phyloP scores from a whole-genome alignment of 1,140 invertebrate species.

The Drosophila santomea region DNA sequence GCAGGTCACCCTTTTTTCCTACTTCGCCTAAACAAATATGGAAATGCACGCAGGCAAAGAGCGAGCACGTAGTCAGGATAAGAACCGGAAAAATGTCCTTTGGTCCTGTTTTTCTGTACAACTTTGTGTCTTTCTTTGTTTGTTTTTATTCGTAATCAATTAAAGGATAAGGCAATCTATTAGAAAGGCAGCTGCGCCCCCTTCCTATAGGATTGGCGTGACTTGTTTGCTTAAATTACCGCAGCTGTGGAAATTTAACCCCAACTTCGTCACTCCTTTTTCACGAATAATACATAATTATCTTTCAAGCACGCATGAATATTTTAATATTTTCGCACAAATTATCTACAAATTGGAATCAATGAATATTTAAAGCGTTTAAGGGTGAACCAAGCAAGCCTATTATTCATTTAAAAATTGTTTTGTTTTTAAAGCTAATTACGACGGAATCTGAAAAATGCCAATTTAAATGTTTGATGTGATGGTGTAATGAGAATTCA shows the following conservation, averaged over 20 bases:
- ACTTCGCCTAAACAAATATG: conserved; percentile 67
- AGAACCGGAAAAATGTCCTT: conserved; percentile 34
- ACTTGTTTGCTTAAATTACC: conserved; percentile 39
- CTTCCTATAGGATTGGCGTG: conserved; percentile 27
- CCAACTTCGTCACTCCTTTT: neutral
- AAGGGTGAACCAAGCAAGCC: too few species aligned
- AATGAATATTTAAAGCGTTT: neutral
- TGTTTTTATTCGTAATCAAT: conserved; percentile 74
- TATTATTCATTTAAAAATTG: too few species aligned
- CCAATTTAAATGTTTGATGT: too few species aligned
- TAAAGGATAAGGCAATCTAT: conserved; percentile 72
- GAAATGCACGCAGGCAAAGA: conserved; percentile 47
- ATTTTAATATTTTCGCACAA: conserved; percentile 23
- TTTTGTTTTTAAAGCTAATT: too few species aligned
- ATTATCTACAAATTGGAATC: conserved; percentile 9
- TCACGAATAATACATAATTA: conserved; percentile 9
- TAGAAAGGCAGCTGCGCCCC: conserved; percentile 58
- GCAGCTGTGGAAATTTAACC: conserved; percentile 45
- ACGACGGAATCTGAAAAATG: too few species aligned
- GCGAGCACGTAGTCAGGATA: conserved; percentile 44
- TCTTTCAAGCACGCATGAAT: conserved; percentile 24
- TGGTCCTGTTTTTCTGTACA: neutral
- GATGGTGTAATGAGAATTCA: too few species aligned
- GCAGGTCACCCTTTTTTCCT: conserved; percentile 52
- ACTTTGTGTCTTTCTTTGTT: neutral